Base-by-base conservation (phyloP, 2,113 vertebrate species). In the Stomatorhinus ivindoensis region DNA sequence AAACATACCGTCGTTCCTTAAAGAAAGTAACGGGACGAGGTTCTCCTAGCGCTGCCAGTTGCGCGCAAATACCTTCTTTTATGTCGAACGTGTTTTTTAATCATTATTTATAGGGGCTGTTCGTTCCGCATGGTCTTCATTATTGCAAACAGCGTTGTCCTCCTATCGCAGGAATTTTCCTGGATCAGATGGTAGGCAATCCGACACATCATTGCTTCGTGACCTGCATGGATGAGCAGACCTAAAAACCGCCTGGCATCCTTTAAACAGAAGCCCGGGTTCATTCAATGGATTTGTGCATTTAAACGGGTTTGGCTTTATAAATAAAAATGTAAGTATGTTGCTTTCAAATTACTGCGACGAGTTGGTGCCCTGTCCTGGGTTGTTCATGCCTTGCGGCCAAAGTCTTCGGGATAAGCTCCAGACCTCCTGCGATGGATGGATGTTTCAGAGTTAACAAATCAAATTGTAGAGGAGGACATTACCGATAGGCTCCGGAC, bases 121-220 rank as follows among this genome's bases (percentile, higher is more conserved):
- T 88, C 89, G 95, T 94, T 96, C 92, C 94, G 93, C 95, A 95
- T 95, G 95, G 92, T 94, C 92, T 94, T 91, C 90, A 94, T 94
- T 95, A 96, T 65, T 1, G 19, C 42, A 39, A 31, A 2, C 50
- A 42, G 27, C 11, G 24, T 4, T 50, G 27, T 13, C 2, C 48
- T 51, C 27, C 86, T 7, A 21, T 24, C 53, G 7, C 31, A 51
- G 27, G 85, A 31, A 55, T 8, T 53, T 53, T 35, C 31, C 35
- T 61, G 42, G 88, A 82, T n/a, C 47, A 27, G 85, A 87, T 87
- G 42, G 9, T 10, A 35, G 15, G 7, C 10, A 24, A 31, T 5
- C 4, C 2, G 3, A 47, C 27, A 73, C 5, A 61, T 31, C 35
- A 61, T 17, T 24, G 39, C 27, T 4, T 31, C 27, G 48, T 55